Evolutionary conservation across 2,888 invertebrate species (phyloP), one percentile per base, ranked within the genome.

Genomic region (Flexamia atlantica): DNA sequence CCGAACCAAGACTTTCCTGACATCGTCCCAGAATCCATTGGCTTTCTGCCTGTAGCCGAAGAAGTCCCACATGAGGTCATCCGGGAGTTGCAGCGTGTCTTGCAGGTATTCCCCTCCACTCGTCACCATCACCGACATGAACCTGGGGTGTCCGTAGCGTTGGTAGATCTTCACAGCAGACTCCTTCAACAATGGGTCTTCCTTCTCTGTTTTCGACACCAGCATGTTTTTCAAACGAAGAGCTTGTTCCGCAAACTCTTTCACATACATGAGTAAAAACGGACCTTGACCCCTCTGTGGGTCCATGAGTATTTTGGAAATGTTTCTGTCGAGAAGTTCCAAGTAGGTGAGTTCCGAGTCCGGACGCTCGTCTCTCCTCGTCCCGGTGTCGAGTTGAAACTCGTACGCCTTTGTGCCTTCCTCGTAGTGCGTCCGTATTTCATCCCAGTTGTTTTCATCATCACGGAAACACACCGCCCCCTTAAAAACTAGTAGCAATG

Each of bases 271-370:
- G 23, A 76, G 46, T n/a, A 76, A 76, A 10, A 23, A 76, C 17
- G 76, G 76, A 4, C 76, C 76, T n/a, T 76, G 76, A n/a, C 76
- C 76, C 30, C 50, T 76, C 28, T 76, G 25, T 50, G 82, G 82
- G 25, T 82, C 82, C 50, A 70, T 82, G 1, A 82, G 36, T 30
- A 82, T 70, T 50, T 23, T 50, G 12, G 82, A 70, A 1, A 82
- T 82, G 17, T 82, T 70, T 70, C 50, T 70, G 42, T 82, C 82
- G 14, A 82, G 82, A 7, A 82, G 72, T 50, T 82, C 82, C 70
- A 82, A 70, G 14, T 70, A 36, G 3, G 82, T 50, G 12, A 82
- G 36, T 82, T 82, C 82, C 40, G 25, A 42, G 36, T 50, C 50
- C 10, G 82, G 68, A 0, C 50, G 30, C 5, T 82, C 64, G 12